Evolutionary conservation across 1,140 invertebrate species (phyloP), one percentile per base, ranked within the genome.

Genomic region (Drosophila varians): DNA sequence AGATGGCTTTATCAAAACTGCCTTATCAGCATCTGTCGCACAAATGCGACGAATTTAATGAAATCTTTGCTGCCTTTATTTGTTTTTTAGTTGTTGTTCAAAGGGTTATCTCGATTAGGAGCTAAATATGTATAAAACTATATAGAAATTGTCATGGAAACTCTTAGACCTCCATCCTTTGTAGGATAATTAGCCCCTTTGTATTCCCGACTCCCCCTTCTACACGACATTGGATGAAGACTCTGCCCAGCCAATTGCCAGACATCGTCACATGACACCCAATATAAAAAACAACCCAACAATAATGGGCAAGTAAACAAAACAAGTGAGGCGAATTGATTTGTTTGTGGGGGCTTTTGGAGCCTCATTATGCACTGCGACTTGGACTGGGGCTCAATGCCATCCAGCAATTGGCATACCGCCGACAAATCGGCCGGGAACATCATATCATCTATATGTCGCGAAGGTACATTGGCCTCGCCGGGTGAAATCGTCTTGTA

Each of bases 401-500:
- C 62, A 34, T 14, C 16, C 46, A 31, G 8, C 28, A 77, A 82
- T 77, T 82, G 77, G 73, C 75, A 57, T 61, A 31, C 49, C 56
- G 36, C 55, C 40, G 25, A 25, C 26, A 34, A 58, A 46, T 46
- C 40, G 58, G 28, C 40, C 42, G 43, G 53, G 49, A n/a, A n/a
- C 52, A 68, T 62, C n/a, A 42, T 25, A 16, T 16, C 38, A 18
- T 19, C 57, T 72, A 49, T 40, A 40, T 52, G 62, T 64, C 48
- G 65, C 60, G 21, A 26, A 34, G 31, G 77, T 82, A 77, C 77
- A 74, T 77, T 82, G 77, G 77, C 77, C 77, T 55, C 62, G 28
- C 11, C 51, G 12, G 47, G 80, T 79, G 80, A 84, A 84, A 84
- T 84, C 80, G 80, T 72, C 56, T 54, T 36, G 60, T 65, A 66